Percentiles rank a stretch among this genome's conserved stretches.
phyloP scores from a whole-genome alignment of 2,113 vertebrate genomes.

The Lanius collurio region DNA sequence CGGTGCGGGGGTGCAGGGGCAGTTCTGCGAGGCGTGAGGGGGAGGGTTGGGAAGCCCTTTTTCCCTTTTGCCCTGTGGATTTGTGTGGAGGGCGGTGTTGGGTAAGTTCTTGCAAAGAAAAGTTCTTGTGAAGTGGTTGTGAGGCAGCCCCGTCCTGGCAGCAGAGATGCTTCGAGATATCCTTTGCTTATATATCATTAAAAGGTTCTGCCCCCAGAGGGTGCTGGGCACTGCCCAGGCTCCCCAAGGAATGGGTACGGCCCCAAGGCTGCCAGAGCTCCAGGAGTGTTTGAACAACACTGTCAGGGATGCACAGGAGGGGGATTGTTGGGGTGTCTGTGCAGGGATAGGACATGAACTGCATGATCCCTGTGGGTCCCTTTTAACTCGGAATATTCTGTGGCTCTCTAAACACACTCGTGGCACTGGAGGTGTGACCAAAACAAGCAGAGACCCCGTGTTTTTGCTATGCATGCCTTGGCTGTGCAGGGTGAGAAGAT shows the following conservation, averaged over 20 bases:
- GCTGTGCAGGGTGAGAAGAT: background rate
- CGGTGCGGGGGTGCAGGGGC: background rate
- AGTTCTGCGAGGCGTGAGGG: accelerated
- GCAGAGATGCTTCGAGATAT: background rate
- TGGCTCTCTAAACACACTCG: accelerated
- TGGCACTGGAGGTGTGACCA: accelerated
- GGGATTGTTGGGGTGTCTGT: background rate
- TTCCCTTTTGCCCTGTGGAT: accelerated
- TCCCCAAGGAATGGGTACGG: background rate
- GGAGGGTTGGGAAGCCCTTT: no score
- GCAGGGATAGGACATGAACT: accelerated
- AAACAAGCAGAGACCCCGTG: accelerated
- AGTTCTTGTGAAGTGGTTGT: background rate
- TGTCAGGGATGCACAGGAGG: background rate
- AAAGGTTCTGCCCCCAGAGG: background rate
- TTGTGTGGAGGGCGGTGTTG: accelerated
- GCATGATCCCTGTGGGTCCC: no score
- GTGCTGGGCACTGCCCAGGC: background rate
- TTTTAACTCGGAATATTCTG: accelerated
- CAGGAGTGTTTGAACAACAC: accelerated
- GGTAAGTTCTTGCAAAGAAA: accelerated
- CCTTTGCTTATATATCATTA: accelerated
- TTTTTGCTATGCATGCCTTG: accelerated
- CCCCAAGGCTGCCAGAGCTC: background rate
- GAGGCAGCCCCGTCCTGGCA: accelerated